Evolutionary conservation across 1,140 invertebrate species (phyloP), one percentile per base, ranked within the genome.

Genomic region (Leptinotarsa undecemlineata): DNA sequence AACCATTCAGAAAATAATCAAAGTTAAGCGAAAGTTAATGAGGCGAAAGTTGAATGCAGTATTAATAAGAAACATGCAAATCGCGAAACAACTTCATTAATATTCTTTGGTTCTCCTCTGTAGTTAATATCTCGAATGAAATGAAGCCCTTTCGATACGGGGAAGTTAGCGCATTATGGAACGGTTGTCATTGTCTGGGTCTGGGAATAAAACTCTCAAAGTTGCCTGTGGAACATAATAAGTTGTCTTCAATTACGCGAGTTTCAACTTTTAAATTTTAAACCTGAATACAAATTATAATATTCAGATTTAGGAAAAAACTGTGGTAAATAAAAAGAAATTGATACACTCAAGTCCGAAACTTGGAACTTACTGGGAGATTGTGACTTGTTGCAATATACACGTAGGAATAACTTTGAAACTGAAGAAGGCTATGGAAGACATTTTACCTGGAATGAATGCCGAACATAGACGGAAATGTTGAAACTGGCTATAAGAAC

Each of bases 1-100:
- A 79, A 79, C 75, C 78, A 68, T 77, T 78, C 72, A 78, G 80
- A 81, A 81, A 81, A 81, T 81, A 81, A 81, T 81, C 80, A 81
- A 77, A 77, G 70, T 78, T 77, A 77, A 77, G 71, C 73, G 72
- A 72, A 67, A 77, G 75, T 77, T 77, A 78, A 78, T 79, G 80
- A 79, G 76, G 75, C 74, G 74, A 81, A 78, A 78, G 73, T 78
- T 78, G 57, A 74, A 68, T 57, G 48, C 66, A 68, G 47, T 47
- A 68, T 67, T 64, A 67, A 74, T 23, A 48, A 61, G 76, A 79
- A 76, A 77, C 74, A 77, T 79, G 79, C 76, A 80, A 80, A 80
- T 80, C 79, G 78, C 68, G 74, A 77, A 79, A 79, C 73, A 80
- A 79, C 79, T 80, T 80, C 78, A 77, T 80, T 80, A 79, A 80